phyloP scores from a whole-genome alignment of 2,888 invertebrate genomes.

The Tenthredo distinguenda region DNA sequence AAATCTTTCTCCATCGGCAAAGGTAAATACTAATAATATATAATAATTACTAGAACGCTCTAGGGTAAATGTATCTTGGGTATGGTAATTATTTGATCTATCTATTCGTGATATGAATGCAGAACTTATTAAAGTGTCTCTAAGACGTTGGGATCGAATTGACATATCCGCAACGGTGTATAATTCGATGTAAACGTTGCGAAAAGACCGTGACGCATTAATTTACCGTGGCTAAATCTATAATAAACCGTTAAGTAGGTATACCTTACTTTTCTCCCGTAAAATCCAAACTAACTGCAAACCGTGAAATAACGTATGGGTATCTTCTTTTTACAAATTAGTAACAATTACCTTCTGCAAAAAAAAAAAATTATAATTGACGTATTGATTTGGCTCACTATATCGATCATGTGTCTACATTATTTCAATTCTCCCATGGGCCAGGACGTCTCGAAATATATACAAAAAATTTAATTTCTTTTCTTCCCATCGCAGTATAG shows the following conservation, averaged over 20 bases:
- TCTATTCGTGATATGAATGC: not conserved
- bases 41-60: too few relatives aligned
- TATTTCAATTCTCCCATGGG: too few relatives aligned
- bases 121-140: not conserved
- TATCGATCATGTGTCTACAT: too few relatives aligned
- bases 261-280: not conserved
- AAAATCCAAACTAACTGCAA: not conserved
- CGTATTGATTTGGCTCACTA: not conserved
- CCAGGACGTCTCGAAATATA: too few relatives aligned
- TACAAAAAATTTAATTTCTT: too few relatives aligned
- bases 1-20: not conserved
- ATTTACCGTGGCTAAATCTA: not conserved
- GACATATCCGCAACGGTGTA: not conserved
- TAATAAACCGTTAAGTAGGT: constrained; percentile 9
- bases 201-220: not conserved
- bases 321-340: not conserved
- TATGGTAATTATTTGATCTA: too few relatives aligned
- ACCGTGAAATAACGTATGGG: not conserved
- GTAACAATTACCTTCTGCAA: not conserved
- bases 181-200: not conserved
- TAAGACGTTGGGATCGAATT: not conserved
- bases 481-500: too few relatives aligned
- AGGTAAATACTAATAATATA: not conserved
- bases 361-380: not conserved
- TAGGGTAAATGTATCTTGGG: too few relatives aligned